Base-by-base conservation (phyloP, 23 tunicate species). In the Trididemnum nubilum region DNA sequence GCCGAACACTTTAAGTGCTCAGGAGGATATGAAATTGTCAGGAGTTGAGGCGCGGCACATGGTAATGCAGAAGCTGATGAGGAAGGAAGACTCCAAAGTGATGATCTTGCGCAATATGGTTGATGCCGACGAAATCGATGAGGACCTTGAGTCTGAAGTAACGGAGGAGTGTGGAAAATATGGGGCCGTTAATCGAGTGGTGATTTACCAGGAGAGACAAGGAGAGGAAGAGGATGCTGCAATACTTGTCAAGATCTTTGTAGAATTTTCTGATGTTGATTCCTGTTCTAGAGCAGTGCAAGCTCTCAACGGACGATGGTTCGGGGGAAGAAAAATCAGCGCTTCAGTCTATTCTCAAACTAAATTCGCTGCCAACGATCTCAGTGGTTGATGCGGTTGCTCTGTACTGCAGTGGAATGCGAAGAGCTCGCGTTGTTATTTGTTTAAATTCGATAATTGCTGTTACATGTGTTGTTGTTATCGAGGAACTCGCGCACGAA, bases 131-230 rank as follows among this genome's bases (percentile, higher is more conserved):
- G 96, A 84, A 12, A 80, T 90, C 36, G 97, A 91, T 81, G 97
- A 91, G 32, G 87, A 81, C 28, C 64, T 92, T 18, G 92, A 92
- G 63, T 64, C 85, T 7, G 97, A 92, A 71, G 92, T 92, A 1
- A 92, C 92, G 21, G 97, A 92, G 71, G 97, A 92, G 52, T 92
- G 97, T 73, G 91, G 92, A 40, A 87, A 83, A 51, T 92, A 38
- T 74, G 97, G 97, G 1, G 25, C 80, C 18, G 99, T 94, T 15
- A 61, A 81, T 37, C 83, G 85, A 24, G 99, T 94, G 12, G 75
- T 94, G 33, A 94, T 94, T 50, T 94, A 94, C 44, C 86, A 89
- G 73, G 99, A 94, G 61, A 85, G 74, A 34, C 99, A 89, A 52
- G 67, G 89, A 31, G 95, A 89, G 27, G 88, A 77, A 54, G 85